Evolutionary conservation across 2,797 vertebrate species (phyloP), one percentile per base, ranked within the genome.

Genomic region (Spea hammondii): DNA sequence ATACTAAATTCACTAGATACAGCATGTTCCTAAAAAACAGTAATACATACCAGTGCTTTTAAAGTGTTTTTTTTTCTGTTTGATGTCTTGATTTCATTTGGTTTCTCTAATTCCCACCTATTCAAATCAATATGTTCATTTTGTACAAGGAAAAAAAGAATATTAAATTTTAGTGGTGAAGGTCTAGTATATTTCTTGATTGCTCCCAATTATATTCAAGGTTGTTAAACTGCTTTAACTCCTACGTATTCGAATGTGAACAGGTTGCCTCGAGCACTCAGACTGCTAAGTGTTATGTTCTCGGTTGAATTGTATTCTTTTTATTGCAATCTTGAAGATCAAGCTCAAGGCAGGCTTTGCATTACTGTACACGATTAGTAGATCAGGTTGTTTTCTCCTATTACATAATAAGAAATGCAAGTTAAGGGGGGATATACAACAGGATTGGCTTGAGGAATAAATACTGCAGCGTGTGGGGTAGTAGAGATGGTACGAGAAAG

Each of bases 61-160:
- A 45, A 70, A 50, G 6, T 44, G n/a, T 4, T 10, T 62, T 11
- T 70, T 62, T 69, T 7, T n/a, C 1, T 46, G 60, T 51, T 13
- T 65, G 55, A 32, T 44, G 48, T 13, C 62, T 45, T 67, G 53
- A 45, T 12, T 73, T 62, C 46, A 62, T 69, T 79, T 47, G 47
- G 54, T n/a, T 62, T 46, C 32, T 79, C 7, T 72, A 12, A 62
- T 8, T 5, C 32, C 12, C 14, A 48, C 13, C 50, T 59, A 54
- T 73, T 9, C 48, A 69, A 69, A 68, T 74, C 72, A 79, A 79
- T 79, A 67, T 65, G 47, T 79, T 74, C 13, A 59, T 64, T 74
- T 49, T 74, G 72, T 70, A 55, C 55, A 62, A 79, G 50, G 50
- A 4, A 79, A 79, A 64, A 14, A 32, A 70, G 48, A 55, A 54